Evolutionary conservation across 2,888 invertebrate species (phyloP).

Genomic region (Xanthorhoe spadicearia): DNA sequence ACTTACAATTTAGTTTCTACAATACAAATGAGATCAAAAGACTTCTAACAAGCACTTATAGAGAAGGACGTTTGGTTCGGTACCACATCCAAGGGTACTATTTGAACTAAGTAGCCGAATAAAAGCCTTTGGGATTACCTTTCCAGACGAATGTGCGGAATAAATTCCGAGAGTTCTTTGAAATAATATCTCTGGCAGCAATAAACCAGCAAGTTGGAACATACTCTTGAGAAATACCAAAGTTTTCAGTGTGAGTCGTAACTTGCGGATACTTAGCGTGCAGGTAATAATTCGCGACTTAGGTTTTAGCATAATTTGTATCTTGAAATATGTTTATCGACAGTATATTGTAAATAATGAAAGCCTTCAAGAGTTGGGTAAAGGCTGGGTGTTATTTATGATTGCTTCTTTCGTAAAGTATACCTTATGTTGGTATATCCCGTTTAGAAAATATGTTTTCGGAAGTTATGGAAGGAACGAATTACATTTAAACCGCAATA

Average conservation of each 20-base stretch:
- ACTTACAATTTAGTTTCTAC: background rate
- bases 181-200: conserved; percentile 81
- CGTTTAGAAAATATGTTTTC: background rate
- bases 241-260: conserved; percentile 73
- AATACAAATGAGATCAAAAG: conserved; percentile 23
- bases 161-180: conserved; percentile 79
- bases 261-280: conserved; percentile 62
- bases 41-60: conserved; percentile 30
- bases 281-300: conserved; percentile 62
- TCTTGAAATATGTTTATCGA: conserved; percentile 44
- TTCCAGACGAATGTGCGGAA: conserved; percentile 71
- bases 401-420: conserved; percentile 7
- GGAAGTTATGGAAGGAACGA: background rate
- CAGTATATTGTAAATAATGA: conserved; percentile 27
- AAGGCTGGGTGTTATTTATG: conserved; percentile 9
- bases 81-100: conserved; percentile 57
- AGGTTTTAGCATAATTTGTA: conserved; percentile 51
- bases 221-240: conserved; percentile 75
- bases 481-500: background rate
- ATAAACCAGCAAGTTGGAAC: conserved; percentile 82
- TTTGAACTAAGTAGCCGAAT: conserved; percentile 77
- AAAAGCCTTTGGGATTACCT: conserved; percentile 76
- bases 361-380: conserved; percentile 9
- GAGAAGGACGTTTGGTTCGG: conserved; percentile 47
- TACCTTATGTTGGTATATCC: background rate